Evolutionary conservation across 2,113 vertebrate species (phyloP).

Genomic region (Sturnus vulgaris): DNA sequence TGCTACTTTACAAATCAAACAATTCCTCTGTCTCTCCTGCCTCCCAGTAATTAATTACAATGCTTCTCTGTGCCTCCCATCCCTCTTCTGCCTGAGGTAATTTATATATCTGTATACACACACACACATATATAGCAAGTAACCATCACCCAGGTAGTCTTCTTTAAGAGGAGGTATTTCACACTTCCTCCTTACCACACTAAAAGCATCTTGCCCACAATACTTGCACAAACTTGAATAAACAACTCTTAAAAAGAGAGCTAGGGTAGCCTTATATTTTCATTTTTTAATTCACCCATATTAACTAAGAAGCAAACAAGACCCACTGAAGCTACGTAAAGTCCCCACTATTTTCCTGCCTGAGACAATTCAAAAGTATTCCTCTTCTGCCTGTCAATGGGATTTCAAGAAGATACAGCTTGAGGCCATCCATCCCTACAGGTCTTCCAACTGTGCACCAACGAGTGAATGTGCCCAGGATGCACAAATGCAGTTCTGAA

Average conservation of each 20-base stretch:
- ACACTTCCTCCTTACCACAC: background rate
- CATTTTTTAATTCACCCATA: background rate
- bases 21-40: background rate
- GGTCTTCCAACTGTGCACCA: background rate
- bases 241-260: background rate
- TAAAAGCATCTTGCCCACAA: background rate
- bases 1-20: background rate
- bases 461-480: accelerated
- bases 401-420: background rate
- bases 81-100: background rate
- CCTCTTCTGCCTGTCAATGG: background rate
- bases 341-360: background rate
- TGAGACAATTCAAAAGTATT: background rate
- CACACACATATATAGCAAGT: background rate
- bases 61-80: background rate
- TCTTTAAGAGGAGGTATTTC: background rate
- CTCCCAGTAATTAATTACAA: background rate
- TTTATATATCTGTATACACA: accelerated
- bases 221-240: background rate
- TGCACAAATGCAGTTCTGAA: background rate
- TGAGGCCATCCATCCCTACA: background rate
- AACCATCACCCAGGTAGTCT: background rate
- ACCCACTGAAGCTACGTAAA: background rate
- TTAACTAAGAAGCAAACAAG: background rate
- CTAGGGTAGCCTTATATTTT: background rate